These are phyloP conservation scores for Synchiropus splendidus DNA, from an alignment of 2,113 vertebrate genomes.

Conservation along the genomic window DNA sequence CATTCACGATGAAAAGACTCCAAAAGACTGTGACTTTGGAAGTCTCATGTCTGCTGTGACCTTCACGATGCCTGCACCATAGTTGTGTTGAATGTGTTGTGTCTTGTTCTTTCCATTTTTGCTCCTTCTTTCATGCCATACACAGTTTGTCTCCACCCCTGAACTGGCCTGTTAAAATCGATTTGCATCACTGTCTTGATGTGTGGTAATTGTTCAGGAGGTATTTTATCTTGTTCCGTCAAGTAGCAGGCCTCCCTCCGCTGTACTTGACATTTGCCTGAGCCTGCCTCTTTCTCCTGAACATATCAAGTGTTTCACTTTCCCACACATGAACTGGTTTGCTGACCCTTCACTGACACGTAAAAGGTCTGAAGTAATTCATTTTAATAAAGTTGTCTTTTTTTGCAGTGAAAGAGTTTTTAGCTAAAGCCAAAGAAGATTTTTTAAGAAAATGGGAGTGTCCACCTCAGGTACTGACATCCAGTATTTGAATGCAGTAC, in stretches of 20 bases:
- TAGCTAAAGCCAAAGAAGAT: slow-evolving; percentile 99
- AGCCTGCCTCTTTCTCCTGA: slow-evolving; percentile 18
- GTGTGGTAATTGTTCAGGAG: slow-evolving; percentile 34
- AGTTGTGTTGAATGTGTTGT: slow-evolving; percentile 34
- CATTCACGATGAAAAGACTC: not conserved
- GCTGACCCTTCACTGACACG: not conserved
- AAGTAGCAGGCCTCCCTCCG: slow-evolving; percentile 22
- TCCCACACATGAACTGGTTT: slow-evolving; percentile 21
- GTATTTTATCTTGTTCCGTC: slow-evolving; percentile 17
- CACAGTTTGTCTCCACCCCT: not conserved
- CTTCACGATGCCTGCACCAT: slow-evolving; percentile 45
- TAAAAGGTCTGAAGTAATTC: no score
- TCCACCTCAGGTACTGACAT: slow-evolving; percentile 92
- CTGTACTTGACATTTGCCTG: slow-evolving; percentile 46
- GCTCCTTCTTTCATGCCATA: slow-evolving; percentile 12
- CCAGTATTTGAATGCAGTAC: no score
- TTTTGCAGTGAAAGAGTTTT: slow-evolving; percentile 95
- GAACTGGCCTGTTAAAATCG: not conserved
- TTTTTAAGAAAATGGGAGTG: slow-evolving; percentile 98
- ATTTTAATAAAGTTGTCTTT: slow-evolving; percentile 2
- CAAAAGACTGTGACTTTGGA: slow-evolving; percentile 68
- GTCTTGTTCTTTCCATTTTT: slow-evolving; percentile 50
- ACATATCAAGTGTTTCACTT: slow-evolving; percentile 30
- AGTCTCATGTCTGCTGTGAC: slow-evolving; percentile 64
- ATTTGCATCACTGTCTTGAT: slow-evolving; percentile 62